Conservation (phyloP, 2,888 invertebrate species). For the Sericinus montela region DNA sequence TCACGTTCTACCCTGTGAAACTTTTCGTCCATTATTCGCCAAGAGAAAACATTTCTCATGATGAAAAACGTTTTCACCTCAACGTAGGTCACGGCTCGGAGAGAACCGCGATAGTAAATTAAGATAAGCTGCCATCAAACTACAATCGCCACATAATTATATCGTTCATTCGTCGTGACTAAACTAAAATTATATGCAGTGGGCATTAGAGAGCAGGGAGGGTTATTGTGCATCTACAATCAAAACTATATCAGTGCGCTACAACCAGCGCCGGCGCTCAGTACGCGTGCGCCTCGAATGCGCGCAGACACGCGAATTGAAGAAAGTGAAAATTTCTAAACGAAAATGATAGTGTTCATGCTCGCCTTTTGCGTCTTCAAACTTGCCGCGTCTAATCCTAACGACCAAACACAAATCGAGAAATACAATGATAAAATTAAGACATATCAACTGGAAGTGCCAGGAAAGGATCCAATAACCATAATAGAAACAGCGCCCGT, state of each 20-base stretch:
- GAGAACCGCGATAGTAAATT: constrained; percentile 71
- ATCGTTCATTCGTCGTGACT: constrained; percentile 74
- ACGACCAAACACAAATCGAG: constrained; percentile 48
- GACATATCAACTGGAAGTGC: constrained; percentile 76
- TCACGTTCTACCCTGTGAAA: constrained; percentile 30
- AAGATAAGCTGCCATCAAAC: constrained; percentile 63
- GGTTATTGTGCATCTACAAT: constrained; percentile 65
- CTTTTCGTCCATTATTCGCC: constrained; percentile 48
- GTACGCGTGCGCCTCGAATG: constrained; percentile 57
- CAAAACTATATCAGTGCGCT: constrained; percentile 71
- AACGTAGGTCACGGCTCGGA: constrained; percentile 65
- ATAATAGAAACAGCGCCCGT: constrained; percentile 72
- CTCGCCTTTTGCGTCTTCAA: constrained; percentile 50
- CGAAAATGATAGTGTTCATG: constrained; percentile 66
- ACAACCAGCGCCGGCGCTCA: constrained; percentile 55
- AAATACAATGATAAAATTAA: constrained; percentile 62
- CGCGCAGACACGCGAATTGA: constrained; percentile 56
- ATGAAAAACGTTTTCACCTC: constrained; percentile 72
- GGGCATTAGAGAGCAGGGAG: constrained; percentile 69
- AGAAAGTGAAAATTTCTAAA: constrained; percentile 64
- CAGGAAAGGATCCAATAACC: constrained; percentile 77
- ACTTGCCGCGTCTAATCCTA: constrained; percentile 44
- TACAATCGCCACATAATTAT: constrained; percentile 73
- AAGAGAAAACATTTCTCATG: constrained; percentile 63
- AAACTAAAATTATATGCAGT: constrained; percentile 59